A percentile compares a stretch with the other conserved stretches of the same genome.
phyloP scores from a whole-genome alignment of 2,113 vertebrate genomes.

The Pelodiscus sinensis region DNA sequence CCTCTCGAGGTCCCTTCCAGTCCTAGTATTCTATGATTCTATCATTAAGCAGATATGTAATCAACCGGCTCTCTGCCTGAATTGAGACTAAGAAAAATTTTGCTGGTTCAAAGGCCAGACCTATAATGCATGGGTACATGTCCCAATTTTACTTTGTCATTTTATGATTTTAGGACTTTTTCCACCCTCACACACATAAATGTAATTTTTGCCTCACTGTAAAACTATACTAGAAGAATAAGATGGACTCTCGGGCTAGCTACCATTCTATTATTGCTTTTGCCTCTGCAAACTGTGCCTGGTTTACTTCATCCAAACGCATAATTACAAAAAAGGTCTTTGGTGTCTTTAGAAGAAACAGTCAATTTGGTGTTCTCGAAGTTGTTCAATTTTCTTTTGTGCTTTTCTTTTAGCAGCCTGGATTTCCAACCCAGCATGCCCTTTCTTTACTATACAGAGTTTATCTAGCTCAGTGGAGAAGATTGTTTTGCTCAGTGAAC shows the following conservation, averaged over 20 bases:
- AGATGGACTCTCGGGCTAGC: neutral
- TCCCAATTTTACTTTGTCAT: neutral
- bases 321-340: neutral
- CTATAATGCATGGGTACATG: neutral
- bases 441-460: neutral
- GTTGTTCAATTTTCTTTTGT: neutral
- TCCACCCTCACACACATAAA: neutral
- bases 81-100: neutral
- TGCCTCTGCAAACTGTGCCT: neutral
- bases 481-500: neutral
- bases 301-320: neutral
- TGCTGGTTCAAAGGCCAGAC: neutral
- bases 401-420: neutral
- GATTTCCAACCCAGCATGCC: neutral
- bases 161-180: neutral
- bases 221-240: neutral
- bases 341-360: neutral
- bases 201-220: neutral
- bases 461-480: constrained; percentile 3
- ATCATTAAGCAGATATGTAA: neutral
- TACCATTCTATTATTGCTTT: neutral
- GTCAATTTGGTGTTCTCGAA: constrained; percentile 10
- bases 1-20: no score
- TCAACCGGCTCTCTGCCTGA: neutral
- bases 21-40: no score